A percentile compares a stretch with the other conserved stretches of the same genome.
phyloP scores from a whole-genome alignment of 1,140 invertebrate species.

The Pogonognathellus flavescens region DNA sequence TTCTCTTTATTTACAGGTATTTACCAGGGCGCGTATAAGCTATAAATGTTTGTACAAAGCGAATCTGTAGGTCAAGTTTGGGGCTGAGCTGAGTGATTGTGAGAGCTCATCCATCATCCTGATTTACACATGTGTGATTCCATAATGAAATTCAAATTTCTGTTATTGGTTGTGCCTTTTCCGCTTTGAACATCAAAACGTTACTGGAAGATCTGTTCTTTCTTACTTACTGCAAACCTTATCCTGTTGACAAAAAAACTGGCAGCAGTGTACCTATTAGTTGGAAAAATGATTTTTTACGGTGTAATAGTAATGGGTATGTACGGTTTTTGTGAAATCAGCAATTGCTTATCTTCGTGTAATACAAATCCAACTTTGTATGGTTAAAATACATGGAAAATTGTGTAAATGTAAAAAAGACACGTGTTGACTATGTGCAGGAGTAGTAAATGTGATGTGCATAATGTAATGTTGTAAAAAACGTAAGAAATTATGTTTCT shows the following conservation, averaged over 20 bases:
- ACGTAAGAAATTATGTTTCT: too few species aligned
- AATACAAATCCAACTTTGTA: background rate
- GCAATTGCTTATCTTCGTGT: background rate
- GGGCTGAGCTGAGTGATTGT: conserved; percentile 23
- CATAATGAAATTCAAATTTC: background rate
- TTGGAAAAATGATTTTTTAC: too few species aligned
- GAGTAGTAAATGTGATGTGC: background rate
- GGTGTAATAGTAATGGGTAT: too few species aligned
- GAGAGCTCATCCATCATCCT: conserved; percentile 20
- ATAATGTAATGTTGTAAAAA: too few species aligned
- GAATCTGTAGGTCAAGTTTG: conserved; percentile 25
- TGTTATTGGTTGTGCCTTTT: background rate
- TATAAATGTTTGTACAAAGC: background rate
- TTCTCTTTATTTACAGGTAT: too few species aligned
- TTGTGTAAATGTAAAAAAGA: conserved; percentile 20
- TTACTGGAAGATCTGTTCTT: too few species aligned
- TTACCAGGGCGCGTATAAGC: background rate
- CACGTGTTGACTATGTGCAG: conserved; percentile 29
- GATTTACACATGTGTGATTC: conserved; percentile 10
- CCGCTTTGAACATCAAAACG: too few species aligned
- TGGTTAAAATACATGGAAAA: background rate
- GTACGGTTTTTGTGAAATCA: background rate
- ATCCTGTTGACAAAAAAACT: too few species aligned
- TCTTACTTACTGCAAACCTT: too few species aligned
- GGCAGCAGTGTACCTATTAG: too few species aligned